These are phyloP conservation scores for Scylla paramamosain DNA, from an alignment of 1,140 invertebrate species.

Conservation along the genomic window DNA sequence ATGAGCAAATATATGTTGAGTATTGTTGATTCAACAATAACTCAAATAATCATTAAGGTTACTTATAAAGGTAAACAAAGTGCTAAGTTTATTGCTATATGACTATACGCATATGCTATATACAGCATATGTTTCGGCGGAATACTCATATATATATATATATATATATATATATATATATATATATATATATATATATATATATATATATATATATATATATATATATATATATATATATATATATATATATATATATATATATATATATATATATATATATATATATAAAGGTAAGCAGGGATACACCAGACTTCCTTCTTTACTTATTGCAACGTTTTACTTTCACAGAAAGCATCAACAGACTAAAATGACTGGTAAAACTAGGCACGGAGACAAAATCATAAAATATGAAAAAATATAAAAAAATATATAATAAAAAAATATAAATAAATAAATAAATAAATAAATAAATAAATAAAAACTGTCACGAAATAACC, in stretches of 20 bases:
- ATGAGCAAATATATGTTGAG: too few relatives aligned
- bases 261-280: conserved; percentile 47
- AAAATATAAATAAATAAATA: too few relatives aligned
- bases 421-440: too few relatives aligned
- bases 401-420: too few relatives aligned
- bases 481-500: too few relatives aligned
- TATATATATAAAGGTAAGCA: background rate
- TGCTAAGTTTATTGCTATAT: background rate
- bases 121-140: background rate
- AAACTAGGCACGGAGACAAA: too few relatives aligned
- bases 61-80: background rate
- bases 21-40: background rate
- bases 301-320: too few relatives aligned
- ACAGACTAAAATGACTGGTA: background rate
- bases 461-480: too few relatives aligned
- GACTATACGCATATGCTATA: background rate
- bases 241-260: conserved; percentile 49
- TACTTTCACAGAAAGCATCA: background rate
- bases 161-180: background rate
- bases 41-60: background rate
- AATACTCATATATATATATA: background rate
- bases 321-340: too few relatives aligned
- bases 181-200: background rate
- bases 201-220: conserved; percentile 8
- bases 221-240: conserved; percentile 41